Base-by-base conservation (phyloP, 2,797 vertebrate species). In the Triplophysa bombifrons region DNA sequence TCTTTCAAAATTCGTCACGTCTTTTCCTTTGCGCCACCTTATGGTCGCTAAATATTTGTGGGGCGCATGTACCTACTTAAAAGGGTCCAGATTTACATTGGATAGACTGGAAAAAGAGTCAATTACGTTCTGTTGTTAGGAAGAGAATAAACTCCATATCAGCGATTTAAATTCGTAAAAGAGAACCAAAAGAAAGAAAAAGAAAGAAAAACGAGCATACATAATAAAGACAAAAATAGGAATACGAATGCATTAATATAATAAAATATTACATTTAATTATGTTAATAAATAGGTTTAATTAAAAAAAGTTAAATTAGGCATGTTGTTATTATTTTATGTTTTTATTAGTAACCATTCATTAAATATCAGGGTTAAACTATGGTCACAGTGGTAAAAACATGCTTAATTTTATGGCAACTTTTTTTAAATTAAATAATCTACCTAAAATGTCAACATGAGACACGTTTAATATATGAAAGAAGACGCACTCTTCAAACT, bases 11-110 rank as follows among this genome's bases (percentile, higher is more conserved):
- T 76, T 91, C 91, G 89, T 92, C 91, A 90, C 91, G 91, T 90
- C 90, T 81, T 82, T 86, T 82, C 91, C 90, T 92, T 90, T 93
- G 93, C 93, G 93, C 93, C 93, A 93, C 92, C 93, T 93, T 89
- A 93, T 90, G 93, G 93, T 88, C 46, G 81, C 79, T 83, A 71
- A 80, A 68, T 89, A 89, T 86, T 69, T 75, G 64, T 72, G 38
- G 41, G 74, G 72, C 46, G 74, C 78, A 48, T 51, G 46, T 38
- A 50, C 1, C 7, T 38, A 38, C 7, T 25, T 48, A 14, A 56
- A 56, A 30, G 27, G 25, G 60, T 61, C 16, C 60, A 30, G 60
- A 76, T n/a, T 10, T 46, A 16, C 50, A 30, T 27, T 30, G n/a
- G 30, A 44, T 30, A 55, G 9, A 25, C 60, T 19, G 27, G 46